A percentile compares a stretch with the other conserved stretches of the same genome.
Evolutionary conservation across 2,113 vertebrate genomes (phyloP).

Genomic region (Sphyrna mokarran): DNA sequence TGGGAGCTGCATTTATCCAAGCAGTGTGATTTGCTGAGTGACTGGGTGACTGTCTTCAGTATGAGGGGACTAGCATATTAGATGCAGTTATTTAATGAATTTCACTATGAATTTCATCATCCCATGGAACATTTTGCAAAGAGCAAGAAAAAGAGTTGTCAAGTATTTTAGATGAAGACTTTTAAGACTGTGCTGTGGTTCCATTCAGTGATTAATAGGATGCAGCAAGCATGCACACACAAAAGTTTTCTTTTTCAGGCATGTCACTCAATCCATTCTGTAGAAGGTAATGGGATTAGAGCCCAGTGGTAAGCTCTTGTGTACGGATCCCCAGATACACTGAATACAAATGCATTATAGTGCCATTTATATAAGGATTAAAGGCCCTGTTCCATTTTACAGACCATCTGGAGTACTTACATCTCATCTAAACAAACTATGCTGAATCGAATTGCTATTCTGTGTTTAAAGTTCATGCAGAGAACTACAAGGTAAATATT

Average conservation of each 20-base stretch:
- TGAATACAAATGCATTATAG: background rate
- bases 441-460: background rate
- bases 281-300: background rate
- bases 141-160: background rate
- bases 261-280: conserved; percentile 6
- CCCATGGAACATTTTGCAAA: background rate
- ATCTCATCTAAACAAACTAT: background rate
- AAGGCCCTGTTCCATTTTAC: background rate
- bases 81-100: background rate
- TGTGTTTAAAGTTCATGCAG: background rate
- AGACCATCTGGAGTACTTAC: background rate
- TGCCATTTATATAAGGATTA: background rate
- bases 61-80: background rate
- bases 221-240: background rate
- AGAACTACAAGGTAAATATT: background rate
- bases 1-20: background rate
- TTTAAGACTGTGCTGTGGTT: background rate
- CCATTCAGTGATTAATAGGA: background rate
- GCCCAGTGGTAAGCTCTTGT: background rate
- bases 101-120: background rate
- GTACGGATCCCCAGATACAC: background rate
- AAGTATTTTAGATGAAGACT: background rate
- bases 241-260: background rate
- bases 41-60: background rate
- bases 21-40: background rate